These are phyloP conservation scores for Limenitis camilla DNA, from an alignment of 2,888 invertebrate species.

Conservation along the genomic window DNA sequence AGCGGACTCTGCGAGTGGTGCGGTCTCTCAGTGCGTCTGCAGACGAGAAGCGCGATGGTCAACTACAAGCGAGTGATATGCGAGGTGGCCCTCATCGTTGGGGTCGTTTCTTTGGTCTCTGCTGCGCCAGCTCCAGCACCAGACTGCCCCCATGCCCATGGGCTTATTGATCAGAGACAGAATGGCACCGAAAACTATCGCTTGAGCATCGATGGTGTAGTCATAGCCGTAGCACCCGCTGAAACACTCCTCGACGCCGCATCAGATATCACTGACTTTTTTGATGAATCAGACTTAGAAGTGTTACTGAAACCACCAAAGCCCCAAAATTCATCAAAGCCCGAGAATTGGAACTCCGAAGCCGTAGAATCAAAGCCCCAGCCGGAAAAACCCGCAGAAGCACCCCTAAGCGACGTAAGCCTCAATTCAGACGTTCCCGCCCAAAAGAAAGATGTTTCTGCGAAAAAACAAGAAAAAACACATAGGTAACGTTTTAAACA, in stretches of 20 bases:
- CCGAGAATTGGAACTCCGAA: constrained; percentile 26
- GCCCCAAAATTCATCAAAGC: constrained; percentile 13
- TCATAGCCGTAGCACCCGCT: constrained; percentile 78
- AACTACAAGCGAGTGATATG: constrained; percentile 65
- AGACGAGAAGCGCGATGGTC: constrained; percentile 60
- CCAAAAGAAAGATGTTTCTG: constrained; percentile 49
- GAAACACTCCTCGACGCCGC: constrained; percentile 75
- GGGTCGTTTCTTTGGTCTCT: constrained; percentile 28
- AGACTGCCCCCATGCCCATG: constrained; percentile 36
- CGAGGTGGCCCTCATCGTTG: constrained; percentile 46
- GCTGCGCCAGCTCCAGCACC: constrained; percentile 42
- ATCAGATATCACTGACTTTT: constrained; percentile 56
- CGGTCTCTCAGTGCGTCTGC: constrained; percentile 49
- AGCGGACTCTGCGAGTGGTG: constrained; percentile 49
- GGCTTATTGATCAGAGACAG: constrained; percentile 79
- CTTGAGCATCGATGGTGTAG: constrained; percentile 80
- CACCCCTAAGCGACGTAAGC: constrained; percentile 45
- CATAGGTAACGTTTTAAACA: constrained; percentile 44
- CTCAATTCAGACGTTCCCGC: constrained; percentile 31
- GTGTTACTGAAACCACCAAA: constrained; percentile 16
- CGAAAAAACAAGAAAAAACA: constrained; percentile 54
- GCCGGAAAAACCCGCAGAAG: constrained; percentile 28
- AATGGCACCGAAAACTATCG: constrained; percentile 85
- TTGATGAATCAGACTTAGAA: constrained; percentile 34
- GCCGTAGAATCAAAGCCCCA: constrained; percentile 27